Conservation (phyloP, 2,113 vertebrate species). For the Balaenoptera acutorostrata region DNA sequence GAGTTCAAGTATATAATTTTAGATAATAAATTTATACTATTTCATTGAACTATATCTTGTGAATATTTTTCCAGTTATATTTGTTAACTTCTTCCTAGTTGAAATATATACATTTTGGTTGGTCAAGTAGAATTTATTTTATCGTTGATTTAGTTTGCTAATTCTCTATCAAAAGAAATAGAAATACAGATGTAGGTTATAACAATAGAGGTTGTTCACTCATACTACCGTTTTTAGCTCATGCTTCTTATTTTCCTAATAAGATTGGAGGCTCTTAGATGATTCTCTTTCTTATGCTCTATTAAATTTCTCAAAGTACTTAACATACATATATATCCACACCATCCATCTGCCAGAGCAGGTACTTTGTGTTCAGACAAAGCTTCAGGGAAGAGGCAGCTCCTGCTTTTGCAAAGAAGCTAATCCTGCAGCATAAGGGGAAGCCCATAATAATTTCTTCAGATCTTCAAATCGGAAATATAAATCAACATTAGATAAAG, state of each 20-base stretch:
- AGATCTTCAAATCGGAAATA: not conserved
- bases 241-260: not conserved
- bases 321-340: not conserved
- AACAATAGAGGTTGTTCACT: not conserved
- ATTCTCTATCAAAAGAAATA: not conserved
- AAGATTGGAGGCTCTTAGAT: not conserved
- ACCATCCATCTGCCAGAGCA: not conserved
- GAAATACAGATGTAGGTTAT: not conserved
- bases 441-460: not conserved
- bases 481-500: constrained; percentile 30
- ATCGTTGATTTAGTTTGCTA: not conserved
- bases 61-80: not conserved
- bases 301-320: not conserved
- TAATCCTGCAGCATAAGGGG: not conserved
- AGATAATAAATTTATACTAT: not conserved
- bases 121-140: not conserved
- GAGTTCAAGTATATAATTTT: not conserved
- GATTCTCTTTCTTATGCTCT: not conserved
- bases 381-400: not conserved
- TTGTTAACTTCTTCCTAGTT: not conserved
- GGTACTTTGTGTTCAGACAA: not conserved
- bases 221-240: not conserved
- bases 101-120: not conserved
- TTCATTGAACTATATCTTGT: not conserved
- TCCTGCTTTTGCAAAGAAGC: not conserved